Evolutionary conservation across 2,113 vertebrate species (phyloP).

Genomic region (Mirounga angustirostris): DNA sequence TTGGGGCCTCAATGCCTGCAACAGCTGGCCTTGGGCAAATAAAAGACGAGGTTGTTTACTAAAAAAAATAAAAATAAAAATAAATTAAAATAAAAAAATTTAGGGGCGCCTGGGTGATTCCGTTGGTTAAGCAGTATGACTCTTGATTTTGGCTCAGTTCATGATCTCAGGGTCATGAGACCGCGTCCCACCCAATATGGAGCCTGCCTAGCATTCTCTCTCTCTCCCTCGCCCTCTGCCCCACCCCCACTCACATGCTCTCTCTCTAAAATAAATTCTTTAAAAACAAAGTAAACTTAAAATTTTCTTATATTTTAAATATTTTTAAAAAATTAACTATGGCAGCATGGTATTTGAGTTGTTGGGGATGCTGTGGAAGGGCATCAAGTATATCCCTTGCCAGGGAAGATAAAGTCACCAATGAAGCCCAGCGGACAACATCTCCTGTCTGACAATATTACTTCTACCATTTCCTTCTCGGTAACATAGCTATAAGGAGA

Average conservation of each 20-base stretch:
- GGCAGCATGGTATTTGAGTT: neutral
- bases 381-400: neutral
- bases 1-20: constrained; percentile 56
- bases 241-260: neutral
- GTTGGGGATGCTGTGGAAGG: neutral
- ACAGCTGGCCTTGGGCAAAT: constrained; percentile 79
- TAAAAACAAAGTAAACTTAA: neutral
- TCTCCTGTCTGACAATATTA: neutral
- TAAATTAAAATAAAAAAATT: neutral
- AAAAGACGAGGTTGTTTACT: constrained; percentile 70
- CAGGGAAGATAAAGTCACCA: neutral
- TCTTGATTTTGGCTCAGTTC: neutral
- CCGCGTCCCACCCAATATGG: neutral
- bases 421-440: neutral
- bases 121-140: neutral
- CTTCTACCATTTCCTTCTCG: neutral
- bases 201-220: neutral
- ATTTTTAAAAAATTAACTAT: neutral
- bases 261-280: neutral
- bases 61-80: neutral
- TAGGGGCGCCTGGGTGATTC: neutral
- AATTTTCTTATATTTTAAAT: neutral
- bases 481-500: neutral
- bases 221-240: neutral
- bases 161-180: neutral